Percentiles rank a stretch among this genome's conserved stretches.
These are phyloP conservation scores for Phymanthus crucifer DNA, from an alignment of 92 coral and sea anemone species.

Conservation along the genomic window DNA sequence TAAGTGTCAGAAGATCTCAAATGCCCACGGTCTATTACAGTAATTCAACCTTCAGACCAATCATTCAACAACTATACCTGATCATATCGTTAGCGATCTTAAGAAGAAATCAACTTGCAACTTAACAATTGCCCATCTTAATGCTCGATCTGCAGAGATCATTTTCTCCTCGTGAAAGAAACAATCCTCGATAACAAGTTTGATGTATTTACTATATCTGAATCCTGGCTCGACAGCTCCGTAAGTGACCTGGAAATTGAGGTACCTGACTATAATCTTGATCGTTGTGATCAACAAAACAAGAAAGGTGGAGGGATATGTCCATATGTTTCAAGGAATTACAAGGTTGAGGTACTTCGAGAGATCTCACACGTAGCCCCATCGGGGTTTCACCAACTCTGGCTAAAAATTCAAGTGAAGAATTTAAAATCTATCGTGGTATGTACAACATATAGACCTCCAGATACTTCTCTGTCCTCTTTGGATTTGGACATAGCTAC, in stretches of 20 bases:
- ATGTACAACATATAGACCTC: constrained; percentile 59
- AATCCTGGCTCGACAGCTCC: constrained; percentile 40
- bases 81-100: background rate
- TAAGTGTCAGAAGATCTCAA: background rate
- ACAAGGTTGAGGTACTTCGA: constrained; percentile 26
- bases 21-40: background rate
- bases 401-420: constrained; percentile 53
- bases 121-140: constrained; percentile 49
- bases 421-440: constrained; percentile 46
- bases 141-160: constrained; percentile 51
- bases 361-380: constrained; percentile 27
- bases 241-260: constrained; percentile 30
- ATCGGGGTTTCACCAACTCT: constrained; percentile 51
- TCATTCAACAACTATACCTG: background rate
- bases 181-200: constrained; percentile 37
- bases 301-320: constrained; percentile 52
- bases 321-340: constrained; percentile 33
- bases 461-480: constrained; percentile 46
- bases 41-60: background rate
- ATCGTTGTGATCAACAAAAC: constrained; percentile 34
- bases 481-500: constrained; percentile 16
- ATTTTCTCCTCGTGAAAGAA: constrained; percentile 49
- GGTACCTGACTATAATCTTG: constrained; percentile 35
- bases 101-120: constrained; percentile 27
- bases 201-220: constrained; percentile 48